A percentile compares a stretch with the other conserved stretches of the same genome.
These are phyloP conservation scores for Notarius quadriscutis DNA, from an alignment of 2,113 vertebrate species.

Conservation along the genomic window DNA sequence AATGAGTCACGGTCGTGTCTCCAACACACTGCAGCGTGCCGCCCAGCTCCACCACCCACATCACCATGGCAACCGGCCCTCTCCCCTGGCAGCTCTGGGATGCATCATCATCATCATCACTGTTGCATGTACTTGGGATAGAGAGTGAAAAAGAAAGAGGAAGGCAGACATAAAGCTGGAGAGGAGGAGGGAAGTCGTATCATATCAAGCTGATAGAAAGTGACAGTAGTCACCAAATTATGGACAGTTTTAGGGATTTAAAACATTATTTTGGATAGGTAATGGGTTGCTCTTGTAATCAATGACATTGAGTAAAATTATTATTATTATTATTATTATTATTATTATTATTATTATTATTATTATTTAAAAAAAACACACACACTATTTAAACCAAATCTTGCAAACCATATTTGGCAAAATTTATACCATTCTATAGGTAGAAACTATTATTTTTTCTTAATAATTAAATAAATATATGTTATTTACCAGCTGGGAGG, in stretches of 20 bases:
- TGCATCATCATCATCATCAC: conserved; percentile 51
- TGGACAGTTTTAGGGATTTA: neutral
- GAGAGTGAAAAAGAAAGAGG: conserved; percentile 31
- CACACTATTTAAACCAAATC: neutral
- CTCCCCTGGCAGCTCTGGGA: conserved; percentile 60
- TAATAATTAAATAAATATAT: too few species aligned
- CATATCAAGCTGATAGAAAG: neutral
- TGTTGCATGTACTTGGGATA: conserved; percentile 45
- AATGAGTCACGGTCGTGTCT: conserved; percentile 59
- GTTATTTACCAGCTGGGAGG: too few species aligned
- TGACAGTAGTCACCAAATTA: neutral
- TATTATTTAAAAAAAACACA: neutral
- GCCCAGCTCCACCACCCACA: conserved; percentile 41
- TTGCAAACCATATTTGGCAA: too few species aligned
- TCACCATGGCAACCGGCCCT: conserved; percentile 58
- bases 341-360: neutral
- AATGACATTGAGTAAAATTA: neutral
- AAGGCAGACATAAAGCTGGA: conserved; percentile 27
- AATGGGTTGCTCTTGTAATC: neutral
- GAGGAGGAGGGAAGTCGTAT: neutral
- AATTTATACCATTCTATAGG: too few species aligned
- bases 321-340: neutral
- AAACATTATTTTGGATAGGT: neutral
- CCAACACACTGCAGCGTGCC: conserved; percentile 39
- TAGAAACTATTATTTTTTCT: too few species aligned